Evolutionary conservation across 2,888 invertebrate genomes (phyloP).

Genomic region (Antheraea assamensis): DNA sequence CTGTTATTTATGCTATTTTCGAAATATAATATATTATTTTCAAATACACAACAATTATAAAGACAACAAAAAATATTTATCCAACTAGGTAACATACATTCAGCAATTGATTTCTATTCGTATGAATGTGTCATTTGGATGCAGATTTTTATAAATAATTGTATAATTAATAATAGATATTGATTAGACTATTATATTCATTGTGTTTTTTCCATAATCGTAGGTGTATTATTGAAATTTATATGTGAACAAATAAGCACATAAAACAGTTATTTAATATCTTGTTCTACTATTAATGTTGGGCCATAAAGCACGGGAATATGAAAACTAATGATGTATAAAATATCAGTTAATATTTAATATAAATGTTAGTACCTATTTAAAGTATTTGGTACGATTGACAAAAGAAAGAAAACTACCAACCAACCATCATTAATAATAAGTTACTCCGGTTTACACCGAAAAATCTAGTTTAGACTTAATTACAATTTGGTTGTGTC

Average conservation of each 20-base stretch:
- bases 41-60: too few species aligned
- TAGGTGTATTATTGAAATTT: constrained; percentile 3
- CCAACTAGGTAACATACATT: too few species aligned
- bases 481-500: too few species aligned
- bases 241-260: background rate
- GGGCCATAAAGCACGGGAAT: constrained; percentile 3
- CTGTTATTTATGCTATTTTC: too few species aligned
- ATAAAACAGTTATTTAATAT: constrained; percentile 12
- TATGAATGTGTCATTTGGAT: background rate
- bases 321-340: background rate
- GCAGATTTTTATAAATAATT: background rate
- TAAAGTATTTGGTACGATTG: background rate
- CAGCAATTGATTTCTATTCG: too few species aligned
- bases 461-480: too few species aligned
- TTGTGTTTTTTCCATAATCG: background rate
- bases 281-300: background rate
- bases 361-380: background rate
- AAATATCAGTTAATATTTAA: background rate
- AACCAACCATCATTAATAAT: too few species aligned
- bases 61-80: too few species aligned
- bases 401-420: background rate
- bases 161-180: background rate
- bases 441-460: too few species aligned
- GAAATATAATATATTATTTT: too few species aligned
- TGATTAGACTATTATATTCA: background rate